Evolutionary conservation across 2,113 vertebrate species (phyloP), one percentile per base, ranked within the genome.

Genomic region (Ammodytes dubius): DNA sequence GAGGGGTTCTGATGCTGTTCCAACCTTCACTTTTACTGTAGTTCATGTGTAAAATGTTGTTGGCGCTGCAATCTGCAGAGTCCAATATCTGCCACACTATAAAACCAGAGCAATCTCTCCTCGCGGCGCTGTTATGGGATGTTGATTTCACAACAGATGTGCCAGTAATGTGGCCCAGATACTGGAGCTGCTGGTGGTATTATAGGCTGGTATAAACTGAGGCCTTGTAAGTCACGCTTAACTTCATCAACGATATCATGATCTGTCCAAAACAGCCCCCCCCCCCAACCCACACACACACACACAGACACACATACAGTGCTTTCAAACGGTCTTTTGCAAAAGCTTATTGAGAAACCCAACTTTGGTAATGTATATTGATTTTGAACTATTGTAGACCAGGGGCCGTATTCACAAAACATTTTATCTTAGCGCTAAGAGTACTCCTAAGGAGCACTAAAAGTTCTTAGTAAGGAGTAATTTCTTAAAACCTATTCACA

Each of bases 81-180:
- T 64, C 75, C 81, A 79, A 85, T 91, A 88, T 89, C 76, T 60
- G 70, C 73, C 58, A 40, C 68, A 83, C 82, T 80, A 81, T 91
- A 91, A 93, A 93, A 85, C 87, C 82, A 46, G 78, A 85, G 61
- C 84, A 78, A 89, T 91, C 82, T 84, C 64, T 68, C 72, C 71
- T 79, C 2, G 74, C 39, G 2, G 46, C 75, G 69, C 69, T 47
- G 85, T 86, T 83, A 86, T 81, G 73, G 79, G 73, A 67, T 70
- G 73, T 80, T 92, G 81, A 80, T 86, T 70, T 87, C 68, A 63
- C 81, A 83, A 87, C 93, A 92, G 91, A 85, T 88, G 84, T 82
- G 87, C 65, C 67, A 42, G 71, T 90, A 79, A 91, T 86, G 64
- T 66, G 19, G 83, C 63, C 64, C 74, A 87, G 71, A 89, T 88